Evolutionary conservation across 2,888 invertebrate species (phyloP).

Genomic region (Lycophotia porphyrea): DNA sequence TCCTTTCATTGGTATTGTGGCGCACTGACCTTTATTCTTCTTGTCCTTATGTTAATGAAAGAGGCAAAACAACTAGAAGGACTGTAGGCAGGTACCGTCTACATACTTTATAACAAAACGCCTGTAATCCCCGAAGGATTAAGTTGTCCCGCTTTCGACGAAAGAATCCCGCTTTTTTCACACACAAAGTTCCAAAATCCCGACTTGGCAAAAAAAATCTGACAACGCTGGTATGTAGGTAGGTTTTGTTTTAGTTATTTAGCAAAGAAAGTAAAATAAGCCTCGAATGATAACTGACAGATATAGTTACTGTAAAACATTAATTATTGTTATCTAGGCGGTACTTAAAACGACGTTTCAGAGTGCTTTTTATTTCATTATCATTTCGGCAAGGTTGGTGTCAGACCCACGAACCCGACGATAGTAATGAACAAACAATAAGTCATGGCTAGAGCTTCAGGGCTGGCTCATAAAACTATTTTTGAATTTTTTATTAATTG

Average conservation of each 20-base stretch:
- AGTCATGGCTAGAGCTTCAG: conserved; percentile 10
- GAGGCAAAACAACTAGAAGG: not conserved
- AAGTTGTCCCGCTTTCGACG: too few species aligned
- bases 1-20: not conserved
- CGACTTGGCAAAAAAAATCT: too few species aligned
- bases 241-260: conserved; percentile 5
- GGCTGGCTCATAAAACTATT: conserved; percentile 14
- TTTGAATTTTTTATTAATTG: not conserved
- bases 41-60: not conserved
- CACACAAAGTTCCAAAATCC: too few species aligned
- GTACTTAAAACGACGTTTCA: conserved; percentile 21
- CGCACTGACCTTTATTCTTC: not conserved
- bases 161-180: too few species aligned
- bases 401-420: conserved; percentile 17
- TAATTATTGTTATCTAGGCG: conserved; percentile 39
- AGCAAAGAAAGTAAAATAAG: conserved; percentile 44
- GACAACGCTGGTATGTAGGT: too few species aligned
- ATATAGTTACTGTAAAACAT: conserved; percentile 46
- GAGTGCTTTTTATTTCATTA: conserved; percentile 42
- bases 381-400: conserved; percentile 54
- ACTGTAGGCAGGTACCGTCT: not conserved
- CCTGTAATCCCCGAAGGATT: too few species aligned
- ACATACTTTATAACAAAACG: too few species aligned
- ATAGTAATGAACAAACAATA: conserved; percentile 21
- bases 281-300: conserved; percentile 11